Base-by-base conservation (phyloP, 2,797 vertebrate species). In the Sebastes aleutianus region DNA sequence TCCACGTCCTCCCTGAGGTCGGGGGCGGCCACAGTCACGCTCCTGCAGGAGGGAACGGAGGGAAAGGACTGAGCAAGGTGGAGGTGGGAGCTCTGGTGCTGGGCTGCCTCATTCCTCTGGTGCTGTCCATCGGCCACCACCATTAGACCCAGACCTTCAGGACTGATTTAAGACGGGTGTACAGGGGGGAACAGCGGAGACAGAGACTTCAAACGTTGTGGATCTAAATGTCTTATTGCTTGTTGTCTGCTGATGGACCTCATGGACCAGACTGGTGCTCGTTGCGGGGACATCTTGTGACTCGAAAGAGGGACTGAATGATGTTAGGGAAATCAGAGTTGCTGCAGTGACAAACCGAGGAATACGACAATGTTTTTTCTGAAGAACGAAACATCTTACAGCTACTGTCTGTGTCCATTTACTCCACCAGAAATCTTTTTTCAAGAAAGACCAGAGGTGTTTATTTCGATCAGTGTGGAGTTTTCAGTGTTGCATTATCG, bases 1-100 rank as follows among this genome's bases (percentile, higher is more conserved):
- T 99, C 36, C 99, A 99, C 0, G 99, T 99, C 80, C 97, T 99
- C 36, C 99, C 99, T 0, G 99, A 99, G 94, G 99, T 99, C 47
- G 98, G 99, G 2, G 98, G 98, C 14, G 97, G 95, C 18, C 98
- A 99, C 93, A 98, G 97, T 94, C 98, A 99, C 90, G 95, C 94
- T 57, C 79, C 97, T 0, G 88, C 96, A 0, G 89, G 95, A 54
- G 88, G 95, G 3, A 85, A 90, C 13, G 96, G 96, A 57, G 96
- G 96, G 34, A 98, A 97, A 91, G 98, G 98, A 96, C 97, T 99
- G 89, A 98, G 95, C 93, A 98, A 97, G 83, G 93, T 97, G 91
- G 98, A 99, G 91, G 97, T 99, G 88, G 95, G 90, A 29, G 97
- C 98, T 56, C 95, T 99, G 88, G 97, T 99, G 74, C 75, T 98